Percentiles rank a stretch among this genome's conserved stretches.
Conservation (phyloP, 2,797 vertebrate genomes). For the Semaprochilodus insignis region DNA sequence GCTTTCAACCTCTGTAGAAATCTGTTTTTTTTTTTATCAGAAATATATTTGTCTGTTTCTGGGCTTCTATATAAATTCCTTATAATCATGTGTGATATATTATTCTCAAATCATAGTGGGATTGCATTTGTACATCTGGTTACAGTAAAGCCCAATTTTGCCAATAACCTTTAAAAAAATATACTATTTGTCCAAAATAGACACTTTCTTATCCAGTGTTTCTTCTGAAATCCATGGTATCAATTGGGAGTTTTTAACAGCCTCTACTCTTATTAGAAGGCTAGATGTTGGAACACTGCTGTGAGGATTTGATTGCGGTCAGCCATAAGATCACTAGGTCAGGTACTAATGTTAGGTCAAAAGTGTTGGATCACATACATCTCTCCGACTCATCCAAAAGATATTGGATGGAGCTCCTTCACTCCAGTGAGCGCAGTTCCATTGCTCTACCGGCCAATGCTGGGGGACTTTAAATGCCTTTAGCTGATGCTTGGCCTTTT, state of each 20-base stretch:
- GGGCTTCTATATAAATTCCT: background rate
- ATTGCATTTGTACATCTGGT: background rate
- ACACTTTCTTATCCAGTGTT: too few species aligned
- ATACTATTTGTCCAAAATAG: too few species aligned
- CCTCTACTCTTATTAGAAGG: too few species aligned
- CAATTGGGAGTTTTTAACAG: background rate
- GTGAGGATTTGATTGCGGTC: background rate
- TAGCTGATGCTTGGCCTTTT: background rate
- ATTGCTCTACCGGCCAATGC: background rate
- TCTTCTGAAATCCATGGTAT: background rate
- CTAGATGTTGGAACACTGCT: background rate
- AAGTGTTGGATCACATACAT: background rate
- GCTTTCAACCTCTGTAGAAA: slow-evolving; percentile 12
- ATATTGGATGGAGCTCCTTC: background rate
- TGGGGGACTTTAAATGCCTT: background rate
- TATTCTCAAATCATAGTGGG: background rate
- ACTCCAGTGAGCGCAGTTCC: background rate
- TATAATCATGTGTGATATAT: background rate
- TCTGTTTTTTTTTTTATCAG: slow-evolving; percentile 24
- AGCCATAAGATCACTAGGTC: background rate
- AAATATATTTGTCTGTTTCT: slow-evolving; percentile 14
- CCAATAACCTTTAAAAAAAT: background rate
- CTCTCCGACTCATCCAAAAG: background rate
- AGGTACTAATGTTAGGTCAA: background rate
- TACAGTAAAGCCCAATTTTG: background rate